Conservation (phyloP, 2,797 vertebrate genomes). For the Hoplostethus mediterraneus region DNA sequence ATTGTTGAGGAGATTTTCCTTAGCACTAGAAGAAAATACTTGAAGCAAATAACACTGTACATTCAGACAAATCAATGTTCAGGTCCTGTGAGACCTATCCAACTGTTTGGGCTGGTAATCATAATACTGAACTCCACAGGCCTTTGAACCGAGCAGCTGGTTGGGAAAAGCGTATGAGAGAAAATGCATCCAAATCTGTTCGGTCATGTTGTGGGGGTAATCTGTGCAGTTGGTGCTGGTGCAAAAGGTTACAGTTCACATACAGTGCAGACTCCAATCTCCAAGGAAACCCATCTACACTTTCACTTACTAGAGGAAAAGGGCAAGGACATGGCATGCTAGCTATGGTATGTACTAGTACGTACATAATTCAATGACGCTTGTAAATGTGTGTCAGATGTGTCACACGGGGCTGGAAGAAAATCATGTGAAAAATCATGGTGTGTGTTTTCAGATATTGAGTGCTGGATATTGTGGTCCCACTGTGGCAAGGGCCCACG, state of each 20-base stretch:
- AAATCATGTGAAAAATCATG: not conserved
- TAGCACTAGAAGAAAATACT: not conserved
- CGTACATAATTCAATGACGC: constrained; percentile 12
- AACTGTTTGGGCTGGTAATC: not conserved
- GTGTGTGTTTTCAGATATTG: no score
- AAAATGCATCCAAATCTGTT: constrained; percentile 8
- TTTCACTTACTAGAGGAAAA: constrained; percentile 43
- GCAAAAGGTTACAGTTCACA: constrained; percentile 42
- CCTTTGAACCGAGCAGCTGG: not conserved
- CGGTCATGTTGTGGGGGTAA: constrained; percentile 42
- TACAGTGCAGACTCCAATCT: constrained; percentile 57
- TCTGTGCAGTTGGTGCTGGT: constrained; percentile 37
- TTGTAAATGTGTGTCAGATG: not conserved
- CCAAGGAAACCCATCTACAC: constrained; percentile 81
- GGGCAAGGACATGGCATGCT: constrained; percentile 28
- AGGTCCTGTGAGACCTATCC: not conserved
- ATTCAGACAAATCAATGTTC: not conserved
- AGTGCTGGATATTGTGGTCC: no score
- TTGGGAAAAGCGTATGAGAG: not conserved
- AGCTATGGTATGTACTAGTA: constrained; percentile 6
- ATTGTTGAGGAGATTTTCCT: not conserved
- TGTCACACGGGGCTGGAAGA: not conserved
- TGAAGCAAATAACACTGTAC: not conserved
- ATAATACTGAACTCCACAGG: not conserved
- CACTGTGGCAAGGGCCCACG: no score